Percentiles rank a stretch among this genome's conserved stretches.
phyloP scores from a whole-genome alignment of 2,113 vertebrate genomes.

The Cheilinus undulatus region DNA sequence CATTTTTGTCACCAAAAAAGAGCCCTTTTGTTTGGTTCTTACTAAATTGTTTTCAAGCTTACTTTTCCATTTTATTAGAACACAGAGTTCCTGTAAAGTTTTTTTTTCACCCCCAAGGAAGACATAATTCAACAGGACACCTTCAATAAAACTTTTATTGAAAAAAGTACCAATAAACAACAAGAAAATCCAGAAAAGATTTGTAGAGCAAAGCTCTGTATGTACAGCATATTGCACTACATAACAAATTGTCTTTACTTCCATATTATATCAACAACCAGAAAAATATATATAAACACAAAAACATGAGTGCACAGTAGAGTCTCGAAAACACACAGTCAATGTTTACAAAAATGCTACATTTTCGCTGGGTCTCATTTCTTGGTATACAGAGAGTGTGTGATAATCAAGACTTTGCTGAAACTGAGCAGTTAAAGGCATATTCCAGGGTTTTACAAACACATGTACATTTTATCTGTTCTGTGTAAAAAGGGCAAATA shows the following conservation, averaged over 20 bases:
- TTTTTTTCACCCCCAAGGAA: neutral
- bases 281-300: conserved; percentile 75
- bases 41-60: too few species aligned
- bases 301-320: conserved; percentile 85
- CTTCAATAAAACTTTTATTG: conserved; percentile 86
- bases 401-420: conserved; percentile 84
- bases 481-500: conserved; percentile 49
- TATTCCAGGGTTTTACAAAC: conserved; percentile 80
- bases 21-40: too few species aligned
- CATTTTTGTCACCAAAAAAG: too few species aligned
- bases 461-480: conserved; percentile 69
- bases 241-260: conserved; percentile 85
- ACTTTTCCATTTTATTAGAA: too few species aligned
- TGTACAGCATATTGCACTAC: conserved; percentile 90
- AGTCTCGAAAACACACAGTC: conserved; percentile 88
- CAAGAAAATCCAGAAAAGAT: conserved; percentile 81
- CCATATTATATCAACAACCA: conserved; percentile 82
- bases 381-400: conserved; percentile 86
- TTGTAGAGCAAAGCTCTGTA: conserved; percentile 87
- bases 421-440: conserved; percentile 85
- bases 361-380: conserved; percentile 88
- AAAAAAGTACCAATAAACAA: conserved; percentile 87
- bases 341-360: conserved; percentile 90
- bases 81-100: neutral
- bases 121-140: conserved; percentile 43